Evolutionary conservation across 2,888 invertebrate genomes (phyloP).

Genomic region (Leucoma salicis): DNA sequence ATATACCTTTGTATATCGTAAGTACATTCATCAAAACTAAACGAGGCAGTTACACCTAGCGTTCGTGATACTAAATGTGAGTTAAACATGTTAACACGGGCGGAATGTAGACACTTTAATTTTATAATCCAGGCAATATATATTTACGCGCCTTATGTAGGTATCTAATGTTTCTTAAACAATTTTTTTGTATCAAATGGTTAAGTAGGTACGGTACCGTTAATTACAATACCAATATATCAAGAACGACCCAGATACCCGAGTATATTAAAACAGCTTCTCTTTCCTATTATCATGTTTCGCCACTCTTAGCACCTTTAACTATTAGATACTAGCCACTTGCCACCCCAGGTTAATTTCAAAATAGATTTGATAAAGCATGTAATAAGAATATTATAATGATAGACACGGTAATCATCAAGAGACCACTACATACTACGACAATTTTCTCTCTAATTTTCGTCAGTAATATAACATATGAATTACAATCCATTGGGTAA

Average conservation of each 20-base stretch:
- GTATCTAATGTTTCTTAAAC: background rate
- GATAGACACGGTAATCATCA: constrained; percentile 36
- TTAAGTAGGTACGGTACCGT: background rate
- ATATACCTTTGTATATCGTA: constrained; percentile 38
- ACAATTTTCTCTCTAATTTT: constrained; percentile 64
- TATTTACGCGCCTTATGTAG: background rate
- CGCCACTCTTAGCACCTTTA: background rate
- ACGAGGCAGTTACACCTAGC: constrained; percentile 40
- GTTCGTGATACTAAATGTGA: constrained; percentile 22
- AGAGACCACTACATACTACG: constrained; percentile 37
- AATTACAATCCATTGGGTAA: constrained; percentile 73
- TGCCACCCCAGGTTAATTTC: background rate
- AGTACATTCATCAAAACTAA: constrained; percentile 51
- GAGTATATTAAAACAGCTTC: no score
- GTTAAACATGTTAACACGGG: no score
- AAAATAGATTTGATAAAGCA: background rate
- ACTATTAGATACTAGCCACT: no score
- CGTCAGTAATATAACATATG: constrained; percentile 68
- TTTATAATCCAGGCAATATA: no score
- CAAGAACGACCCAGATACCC: no score
- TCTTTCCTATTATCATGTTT: background rate
- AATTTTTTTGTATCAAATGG: background rate
- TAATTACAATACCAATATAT: no score
- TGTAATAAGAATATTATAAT: constrained; percentile 26
- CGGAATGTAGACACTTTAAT: no score